Conservation (phyloP, 2,888 invertebrate genomes). For the Agriopis aurantiaria region DNA sequence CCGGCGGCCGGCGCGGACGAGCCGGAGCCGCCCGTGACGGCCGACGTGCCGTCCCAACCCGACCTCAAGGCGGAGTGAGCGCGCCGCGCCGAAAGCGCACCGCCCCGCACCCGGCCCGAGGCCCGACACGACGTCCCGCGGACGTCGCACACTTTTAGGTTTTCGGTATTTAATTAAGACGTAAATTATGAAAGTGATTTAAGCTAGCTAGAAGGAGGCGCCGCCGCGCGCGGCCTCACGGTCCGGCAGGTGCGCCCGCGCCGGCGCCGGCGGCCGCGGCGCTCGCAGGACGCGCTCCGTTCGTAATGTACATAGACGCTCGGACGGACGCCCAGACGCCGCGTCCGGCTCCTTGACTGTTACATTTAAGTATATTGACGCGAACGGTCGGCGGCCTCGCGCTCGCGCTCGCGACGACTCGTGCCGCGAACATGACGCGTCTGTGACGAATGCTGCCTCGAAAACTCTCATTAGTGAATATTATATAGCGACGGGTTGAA, state of each 20-base stretch:
- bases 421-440: constrained; percentile 60
- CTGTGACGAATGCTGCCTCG: constrained; percentile 77
- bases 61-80: constrained; percentile 71
- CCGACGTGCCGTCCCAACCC: constrained; percentile 63
- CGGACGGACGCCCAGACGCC: constrained; percentile 64
- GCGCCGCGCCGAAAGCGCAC: constrained; percentile 29
- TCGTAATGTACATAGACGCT: constrained; percentile 80
- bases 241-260: constrained; percentile 33
- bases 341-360: constrained; percentile 78
- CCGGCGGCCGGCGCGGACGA: constrained; percentile 55
- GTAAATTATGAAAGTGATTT: constrained; percentile 84
- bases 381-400: constrained; percentile 71
- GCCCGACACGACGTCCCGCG: constrained; percentile 42
- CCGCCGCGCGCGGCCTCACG: constrained; percentile 47
- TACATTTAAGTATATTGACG: constrained; percentile 81
- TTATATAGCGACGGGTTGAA: constrained; percentile 79
- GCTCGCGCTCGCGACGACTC: constrained; percentile 53
- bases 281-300: constrained; percentile 60
- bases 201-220: constrained; percentile 67
- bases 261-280: constrained; percentile 48
- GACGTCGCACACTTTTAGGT: constrained; percentile 62
- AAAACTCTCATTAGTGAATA: constrained; percentile 85
- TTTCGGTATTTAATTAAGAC: constrained; percentile 83
- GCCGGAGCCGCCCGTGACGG: constrained; percentile 56
- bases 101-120: constrained; percentile 48